Base-by-base conservation (phyloP, 2,888 invertebrate species). In the Parnassius mnemosyne region DNA sequence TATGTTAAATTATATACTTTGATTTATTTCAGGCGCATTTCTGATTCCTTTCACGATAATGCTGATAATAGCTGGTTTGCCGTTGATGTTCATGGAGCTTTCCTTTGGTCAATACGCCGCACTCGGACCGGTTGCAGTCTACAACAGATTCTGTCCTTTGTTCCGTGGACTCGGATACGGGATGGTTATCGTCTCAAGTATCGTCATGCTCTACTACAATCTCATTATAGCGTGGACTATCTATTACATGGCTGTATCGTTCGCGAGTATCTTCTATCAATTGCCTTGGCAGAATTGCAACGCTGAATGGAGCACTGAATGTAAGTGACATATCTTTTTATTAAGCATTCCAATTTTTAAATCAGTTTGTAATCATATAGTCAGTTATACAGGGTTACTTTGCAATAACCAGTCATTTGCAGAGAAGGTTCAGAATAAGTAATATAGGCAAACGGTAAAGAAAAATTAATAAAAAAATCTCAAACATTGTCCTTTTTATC, bases 61-160 rank as follows among this genome's bases (percentile, higher is more conserved):
- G 95, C 92, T 97, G 68, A 92, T 96, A 71, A 94, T 96, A 71
- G 95, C 95, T 60, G 96, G 96, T 9, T 87, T 96, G 60, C 96
- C 96, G 41, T 92, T 96, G 9, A 95, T 96, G 93, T 96, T 96
- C 76, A 95, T 96, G 94, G 96, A 97, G 80, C 87, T 96, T n/a
- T 94, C 96, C 0, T 94, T 97, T 66, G 97, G 97, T 0, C 97
- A 97, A 80, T 97, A 95, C 79, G 96, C 95, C 42, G 95, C 94
- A 5, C 79, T 95, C 60, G 95, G 95, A 10, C 96, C 96, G 0
- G 95, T 96, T 13, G 95, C 95, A 13, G 95, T 96, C 55, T 97
- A 96, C 92, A 94, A 94, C 72, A 94, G 94, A 73, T 95, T 97
- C 80, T 96, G 95, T 69, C 95, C 95, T 0, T 91, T 96, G 10